Base-by-base conservation (phyloP, 2,888 invertebrate genomes). In the Polia nebulosa region DNA sequence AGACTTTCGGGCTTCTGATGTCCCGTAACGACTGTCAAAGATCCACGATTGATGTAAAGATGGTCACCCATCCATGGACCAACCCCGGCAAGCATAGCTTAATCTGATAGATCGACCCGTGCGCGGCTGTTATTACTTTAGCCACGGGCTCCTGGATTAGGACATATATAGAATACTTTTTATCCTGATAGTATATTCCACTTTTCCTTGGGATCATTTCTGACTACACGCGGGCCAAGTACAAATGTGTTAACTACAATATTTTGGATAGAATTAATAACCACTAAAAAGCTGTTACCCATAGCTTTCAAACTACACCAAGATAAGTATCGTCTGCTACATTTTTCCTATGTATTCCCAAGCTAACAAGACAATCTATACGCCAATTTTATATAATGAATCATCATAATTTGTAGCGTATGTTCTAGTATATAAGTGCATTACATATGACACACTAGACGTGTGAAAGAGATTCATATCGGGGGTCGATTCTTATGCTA, bases 401-500 rank as follows among this genome's bases (percentile, higher is more conserved):
- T 77, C 80, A 80, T 80, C 71, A 76, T 61, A 56, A 60, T 63
- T 41, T 61, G 52, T 72, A 66, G 52, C 44, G 15, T 70, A 47
- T 74, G 27, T 44, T 36, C 45, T 27, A 27, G 41, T 63, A 36
- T n/a, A 55, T 55, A 58, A 45, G 29, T 70, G 64, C 60, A 71
- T 81, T 74, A 78, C 71, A 74, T 71, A 62, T 74, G 65, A 68
- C 45, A 52, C 76, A 44, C 17, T 49, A 78, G 70, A 82, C 87
- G 87, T 88, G 89, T 80, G 89, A 89, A 86, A 64, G 88, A 87
- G 89, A 87, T 87, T 67, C 20, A 49, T 84, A 87, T 89, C 87
- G 66, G 65, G 85, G 78, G 79, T 64, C 76, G 77, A 82, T 84
- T 88, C 78, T 87, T 85, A 88, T 89, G 88, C 79, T 85, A 84